These are phyloP conservation scores for Asarcornis scutulata DNA, from an alignment of 2,113 vertebrate genomes.

Conservation along the genomic window DNA sequence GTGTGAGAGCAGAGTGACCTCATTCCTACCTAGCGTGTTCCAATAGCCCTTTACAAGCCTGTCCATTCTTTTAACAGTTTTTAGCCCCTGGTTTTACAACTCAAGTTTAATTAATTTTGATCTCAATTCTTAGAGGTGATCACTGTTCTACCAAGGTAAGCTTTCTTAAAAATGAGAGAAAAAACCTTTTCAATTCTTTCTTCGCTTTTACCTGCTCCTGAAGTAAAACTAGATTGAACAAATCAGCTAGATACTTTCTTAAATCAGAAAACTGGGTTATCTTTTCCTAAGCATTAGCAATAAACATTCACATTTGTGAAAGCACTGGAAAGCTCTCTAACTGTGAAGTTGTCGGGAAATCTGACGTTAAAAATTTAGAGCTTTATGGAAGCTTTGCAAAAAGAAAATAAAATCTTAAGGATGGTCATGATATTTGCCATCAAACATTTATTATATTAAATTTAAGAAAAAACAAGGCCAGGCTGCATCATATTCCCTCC, in stretches of 20 bases:
- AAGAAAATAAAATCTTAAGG: neutral
- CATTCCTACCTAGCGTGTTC: neutral
- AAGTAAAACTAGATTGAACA: neutral
- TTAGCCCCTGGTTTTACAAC: neutral
- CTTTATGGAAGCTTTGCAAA: neutral
- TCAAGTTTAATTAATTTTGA: neutral
- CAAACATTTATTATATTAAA: no score
- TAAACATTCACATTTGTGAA: neutral
- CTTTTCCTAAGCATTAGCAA: neutral
- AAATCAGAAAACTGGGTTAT: neutral
- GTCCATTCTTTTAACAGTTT: neutral
- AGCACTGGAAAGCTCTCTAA: slow-evolving; percentile 6
- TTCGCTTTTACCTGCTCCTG: neutral
- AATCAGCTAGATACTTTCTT: neutral
- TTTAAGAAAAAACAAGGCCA: neutral
- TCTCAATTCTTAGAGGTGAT: neutral
- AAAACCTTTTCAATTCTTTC: neutral
- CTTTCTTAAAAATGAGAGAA: neutral
- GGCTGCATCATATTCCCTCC: neutral
- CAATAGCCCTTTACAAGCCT: neutral
- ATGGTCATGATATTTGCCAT: neutral
- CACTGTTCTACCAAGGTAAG: neutral
- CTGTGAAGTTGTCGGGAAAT: neutral
- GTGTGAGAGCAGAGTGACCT: neutral
- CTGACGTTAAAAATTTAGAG: slow-evolving; percentile 28